Conservation (phyloP, 2,888 invertebrate species). For the Drosophila quinaria region DNA sequence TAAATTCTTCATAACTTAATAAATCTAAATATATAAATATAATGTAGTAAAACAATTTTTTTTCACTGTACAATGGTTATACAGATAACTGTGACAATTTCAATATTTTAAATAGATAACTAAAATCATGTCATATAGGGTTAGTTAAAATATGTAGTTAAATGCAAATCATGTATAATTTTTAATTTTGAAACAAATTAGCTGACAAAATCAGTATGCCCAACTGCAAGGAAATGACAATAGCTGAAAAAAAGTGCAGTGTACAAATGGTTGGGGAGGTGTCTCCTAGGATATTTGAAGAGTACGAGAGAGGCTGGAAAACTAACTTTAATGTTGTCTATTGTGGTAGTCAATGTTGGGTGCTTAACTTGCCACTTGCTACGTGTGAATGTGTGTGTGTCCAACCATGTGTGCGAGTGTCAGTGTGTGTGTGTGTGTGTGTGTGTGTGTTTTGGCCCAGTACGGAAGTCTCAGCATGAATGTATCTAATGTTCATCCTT, state of each 20-base stretch:
- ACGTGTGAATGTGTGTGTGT: slow-evolving; percentile 46
- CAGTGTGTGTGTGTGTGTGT: slow-evolving; percentile 25
- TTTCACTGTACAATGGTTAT: too few relatives aligned
- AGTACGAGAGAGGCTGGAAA: slow-evolving; percentile 37
- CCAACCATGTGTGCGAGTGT: slow-evolving; percentile 28
- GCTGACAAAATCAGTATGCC: background rate
- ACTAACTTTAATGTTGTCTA: slow-evolving; percentile 76
- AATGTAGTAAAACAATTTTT: too few relatives aligned
- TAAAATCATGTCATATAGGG: too few relatives aligned
- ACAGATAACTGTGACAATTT: too few relatives aligned
- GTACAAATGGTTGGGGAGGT: slow-evolving; percentile 21
- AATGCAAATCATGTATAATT: too few relatives aligned
- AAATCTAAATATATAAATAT: too few relatives aligned
- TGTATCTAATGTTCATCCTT: slow-evolving; percentile 79
- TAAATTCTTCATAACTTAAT: too few relatives aligned
- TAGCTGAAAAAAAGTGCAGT: slow-evolving; percentile 23
- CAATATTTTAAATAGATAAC: too few relatives aligned
- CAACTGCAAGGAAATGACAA: slow-evolving; percentile 5
- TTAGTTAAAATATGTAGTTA: too few relatives aligned
- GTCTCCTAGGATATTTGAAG: slow-evolving; percentile 6
- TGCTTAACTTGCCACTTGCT: slow-evolving; percentile 72
- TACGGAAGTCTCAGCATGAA: slow-evolving; percentile 74
- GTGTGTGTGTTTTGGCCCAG: slow-evolving; percentile 41
- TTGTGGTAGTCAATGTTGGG: slow-evolving; percentile 77
- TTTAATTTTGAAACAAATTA: background rate